Conservation (phyloP, 2,113 vertebrate genomes). For the Taurulus bubalis region DNA sequence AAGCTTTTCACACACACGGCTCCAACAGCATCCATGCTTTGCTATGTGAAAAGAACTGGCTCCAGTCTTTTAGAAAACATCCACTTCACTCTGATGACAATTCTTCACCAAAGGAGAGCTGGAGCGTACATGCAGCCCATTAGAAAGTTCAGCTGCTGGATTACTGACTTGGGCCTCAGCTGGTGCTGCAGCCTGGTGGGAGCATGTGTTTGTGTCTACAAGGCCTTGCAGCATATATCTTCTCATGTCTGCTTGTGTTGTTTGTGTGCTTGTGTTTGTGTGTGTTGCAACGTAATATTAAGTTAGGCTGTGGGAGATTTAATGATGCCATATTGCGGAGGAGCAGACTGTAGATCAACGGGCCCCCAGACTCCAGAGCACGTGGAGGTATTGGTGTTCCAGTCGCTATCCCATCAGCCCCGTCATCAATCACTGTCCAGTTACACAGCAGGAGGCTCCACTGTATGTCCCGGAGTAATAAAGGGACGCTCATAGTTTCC, state of each 20-base stretch:
- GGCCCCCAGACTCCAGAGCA: constrained; percentile 36
- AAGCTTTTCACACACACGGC: constrained; percentile 15
- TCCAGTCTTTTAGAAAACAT: constrained; percentile 37
- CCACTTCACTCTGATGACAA: constrained; percentile 38
- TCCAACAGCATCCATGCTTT: constrained; percentile 44
- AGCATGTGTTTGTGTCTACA: neutral
- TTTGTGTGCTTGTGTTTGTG: constrained; percentile 30
- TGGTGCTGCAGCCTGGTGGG: neutral
- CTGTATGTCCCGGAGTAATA: constrained; percentile 46
- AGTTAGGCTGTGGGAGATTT: constrained; percentile 39
- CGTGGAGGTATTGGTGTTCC: constrained; percentile 41
- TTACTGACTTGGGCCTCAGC: constrained; percentile 9
- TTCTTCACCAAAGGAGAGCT: constrained; percentile 21
- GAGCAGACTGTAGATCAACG: constrained; percentile 49
- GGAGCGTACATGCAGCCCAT: constrained; percentile 5
- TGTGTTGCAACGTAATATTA: neutral
- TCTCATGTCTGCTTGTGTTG: constrained; percentile 7
- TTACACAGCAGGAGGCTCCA: constrained; percentile 43
- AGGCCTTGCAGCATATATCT: neutral
- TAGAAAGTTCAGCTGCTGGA: constrained; percentile 11
- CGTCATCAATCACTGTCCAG: constrained; percentile 65
- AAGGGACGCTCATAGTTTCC: constrained; percentile 57
- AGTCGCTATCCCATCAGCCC: constrained; percentile 51
- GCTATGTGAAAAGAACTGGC: constrained; percentile 47
- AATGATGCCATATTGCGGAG: constrained; percentile 38